These are phyloP conservation scores for Allolobophora icterica DNA, from an alignment of 2,888 invertebrate species.

Conservation along the genomic window DNA sequence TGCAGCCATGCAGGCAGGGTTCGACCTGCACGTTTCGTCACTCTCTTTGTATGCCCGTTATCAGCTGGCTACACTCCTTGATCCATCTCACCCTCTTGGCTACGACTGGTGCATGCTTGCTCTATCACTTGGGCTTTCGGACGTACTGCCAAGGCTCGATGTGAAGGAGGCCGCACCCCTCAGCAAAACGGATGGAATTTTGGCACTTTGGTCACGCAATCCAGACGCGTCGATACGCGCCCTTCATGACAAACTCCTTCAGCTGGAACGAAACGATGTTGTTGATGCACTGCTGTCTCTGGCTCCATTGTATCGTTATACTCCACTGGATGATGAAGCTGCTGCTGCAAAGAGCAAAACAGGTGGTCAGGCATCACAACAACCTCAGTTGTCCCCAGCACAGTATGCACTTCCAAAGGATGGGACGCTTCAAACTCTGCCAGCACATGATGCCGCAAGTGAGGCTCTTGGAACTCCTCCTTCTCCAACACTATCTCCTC, in stretches of 20 bases:
- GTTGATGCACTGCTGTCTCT: slow-evolving; percentile 70
- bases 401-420: slow-evolving; percentile 24
- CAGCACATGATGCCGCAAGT: background rate
- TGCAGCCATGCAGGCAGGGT: slow-evolving; percentile 67
- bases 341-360: background rate
- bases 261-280: slow-evolving; percentile 72
- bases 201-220: slow-evolving; percentile 68
- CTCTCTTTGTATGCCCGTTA: slow-evolving; percentile 71
- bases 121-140: slow-evolving; percentile 69
- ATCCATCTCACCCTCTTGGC: slow-evolving; percentile 69
- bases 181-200: slow-evolving; percentile 65
- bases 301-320: slow-evolving; percentile 32
- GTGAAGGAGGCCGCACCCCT: slow-evolving; percentile 51
- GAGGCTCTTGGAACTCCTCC: background rate
- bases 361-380: background rate
- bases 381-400: background rate
- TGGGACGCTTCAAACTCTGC: background rate
- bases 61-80: slow-evolving; percentile 66
- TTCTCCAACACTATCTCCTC: background rate
- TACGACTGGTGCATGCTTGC: slow-evolving; percentile 71
- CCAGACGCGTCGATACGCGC: slow-evolving; percentile 67
- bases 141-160: slow-evolving; percentile 69
- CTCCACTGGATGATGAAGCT: background rate
- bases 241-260: slow-evolving; percentile 70
- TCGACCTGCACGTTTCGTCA: slow-evolving; percentile 71